A percentile compares a stretch with the other conserved stretches of the same genome.
phyloP scores from a whole-genome alignment of 2,888 invertebrate genomes.

The Heliothis peltigera region DNA sequence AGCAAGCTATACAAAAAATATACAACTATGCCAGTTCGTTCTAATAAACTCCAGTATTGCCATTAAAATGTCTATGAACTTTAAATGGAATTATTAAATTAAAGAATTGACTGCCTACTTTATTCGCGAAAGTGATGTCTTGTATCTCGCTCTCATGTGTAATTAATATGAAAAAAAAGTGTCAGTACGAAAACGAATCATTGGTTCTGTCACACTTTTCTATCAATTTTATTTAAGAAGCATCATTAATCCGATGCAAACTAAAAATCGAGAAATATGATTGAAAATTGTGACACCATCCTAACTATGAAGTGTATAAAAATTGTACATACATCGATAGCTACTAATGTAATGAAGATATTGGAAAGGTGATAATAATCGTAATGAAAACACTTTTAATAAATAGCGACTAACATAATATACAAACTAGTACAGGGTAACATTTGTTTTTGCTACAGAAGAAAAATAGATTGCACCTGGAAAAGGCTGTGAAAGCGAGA shows the following conservation, averaged over 20 bases:
- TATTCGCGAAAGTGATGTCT: not conserved
- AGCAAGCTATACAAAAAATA: too few relatives aligned
- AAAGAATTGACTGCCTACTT: conserved; percentile 7
- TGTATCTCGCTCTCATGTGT: conserved; percentile 1
- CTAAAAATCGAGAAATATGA: not conserved
- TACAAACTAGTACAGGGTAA: conserved; percentile 67
- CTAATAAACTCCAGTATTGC: too few relatives aligned
- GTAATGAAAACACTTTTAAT: conserved; percentile 25
- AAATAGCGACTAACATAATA: conserved; percentile 67
- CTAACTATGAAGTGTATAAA: not conserved
- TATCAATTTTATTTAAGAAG: conserved; percentile 8
- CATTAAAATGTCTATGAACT: too few relatives aligned
- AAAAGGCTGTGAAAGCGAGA: conserved; percentile 88
- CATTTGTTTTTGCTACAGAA: conserved; percentile 89
- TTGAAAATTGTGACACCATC: conserved; percentile 1
- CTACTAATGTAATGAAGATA: conserved; percentile 6
- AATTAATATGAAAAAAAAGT: not conserved
- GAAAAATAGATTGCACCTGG: conserved; percentile 90
- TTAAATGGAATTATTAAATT: not conserved
- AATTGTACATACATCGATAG: conserved; percentile 39
- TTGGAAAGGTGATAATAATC: conserved; percentile 23
- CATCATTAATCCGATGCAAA: not conserved
- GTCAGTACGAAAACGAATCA: not conserved
- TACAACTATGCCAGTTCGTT: too few relatives aligned
- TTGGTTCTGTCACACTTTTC: conserved; percentile 6